Evolutionary conservation across 2,888 invertebrate species (phyloP).

Genomic region (Apantesis nais): DNA sequence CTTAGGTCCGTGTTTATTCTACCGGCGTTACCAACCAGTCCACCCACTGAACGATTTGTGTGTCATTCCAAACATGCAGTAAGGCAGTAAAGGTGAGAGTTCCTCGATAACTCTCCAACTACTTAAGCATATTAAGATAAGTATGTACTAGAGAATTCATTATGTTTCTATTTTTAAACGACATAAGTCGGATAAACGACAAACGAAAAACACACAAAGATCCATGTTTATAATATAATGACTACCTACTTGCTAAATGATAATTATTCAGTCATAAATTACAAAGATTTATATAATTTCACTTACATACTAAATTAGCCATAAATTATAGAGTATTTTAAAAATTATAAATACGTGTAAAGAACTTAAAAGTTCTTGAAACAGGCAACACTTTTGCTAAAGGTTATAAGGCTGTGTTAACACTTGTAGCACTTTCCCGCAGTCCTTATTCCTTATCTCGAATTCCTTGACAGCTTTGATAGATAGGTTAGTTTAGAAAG

Average conservation of each 20-base stretch:
- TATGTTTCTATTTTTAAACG: neutral
- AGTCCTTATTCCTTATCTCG: constrained; percentile 66
- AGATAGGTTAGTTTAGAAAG: constrained; percentile 76
- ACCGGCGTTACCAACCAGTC: constrained; percentile 74
- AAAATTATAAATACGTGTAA: constrained; percentile 18
- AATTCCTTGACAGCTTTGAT: constrained; percentile 75
- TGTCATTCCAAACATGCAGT: constrained; percentile 65
- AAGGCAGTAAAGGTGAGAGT: constrained; percentile 60
- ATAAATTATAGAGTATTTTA: constrained; percentile 27
- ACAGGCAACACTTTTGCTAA: neutral
- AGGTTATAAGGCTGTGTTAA: constrained; percentile 7
- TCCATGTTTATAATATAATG: constrained; percentile 18
- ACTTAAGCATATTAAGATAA: constrained; percentile 1
- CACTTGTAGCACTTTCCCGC: constrained; percentile 45
- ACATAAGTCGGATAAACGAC: too few relatives aligned
- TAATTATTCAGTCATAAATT: constrained; percentile 32
- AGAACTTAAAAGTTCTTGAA: neutral
- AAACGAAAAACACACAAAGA: constrained; percentile 12
- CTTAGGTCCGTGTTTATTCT: constrained; percentile 69
- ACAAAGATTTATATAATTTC: constrained; percentile 36
- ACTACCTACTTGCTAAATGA: constrained; percentile 18
- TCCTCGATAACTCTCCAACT: constrained; percentile 49
- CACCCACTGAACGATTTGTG: constrained; percentile 75
- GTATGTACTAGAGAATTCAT: neutral
- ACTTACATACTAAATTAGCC: constrained; percentile 23